Conservation (phyloP, 1,140 invertebrate species). For the Anoplophora glabripennis region DNA sequence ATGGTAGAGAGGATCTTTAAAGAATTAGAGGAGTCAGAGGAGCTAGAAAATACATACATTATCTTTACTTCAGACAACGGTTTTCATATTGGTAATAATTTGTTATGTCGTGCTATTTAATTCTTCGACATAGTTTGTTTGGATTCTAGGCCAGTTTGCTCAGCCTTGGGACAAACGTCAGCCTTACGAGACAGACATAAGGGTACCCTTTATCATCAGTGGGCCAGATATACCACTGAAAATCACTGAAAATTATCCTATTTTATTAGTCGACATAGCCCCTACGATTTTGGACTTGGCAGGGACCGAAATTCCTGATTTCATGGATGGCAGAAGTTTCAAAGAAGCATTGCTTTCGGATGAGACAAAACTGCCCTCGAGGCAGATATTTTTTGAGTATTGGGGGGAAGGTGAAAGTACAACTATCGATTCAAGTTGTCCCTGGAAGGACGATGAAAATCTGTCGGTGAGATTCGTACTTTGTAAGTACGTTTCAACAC, state of each 20-base stretch:
- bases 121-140: background rate
- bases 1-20: constrained; percentile 66
- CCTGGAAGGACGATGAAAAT: constrained; percentile 54
- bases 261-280: constrained; percentile 77
- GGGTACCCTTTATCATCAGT: constrained; percentile 74
- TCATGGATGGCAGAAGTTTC: constrained; percentile 67
- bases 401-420: constrained; percentile 65
- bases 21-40: constrained; percentile 52
- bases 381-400: constrained; percentile 70
- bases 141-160: constrained; percentile 69
- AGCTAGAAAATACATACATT: constrained; percentile 73
- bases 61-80: constrained; percentile 88
- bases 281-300: constrained; percentile 75
- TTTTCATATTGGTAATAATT: constrained; percentile 72
- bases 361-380: constrained; percentile 9
- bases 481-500: background rate
- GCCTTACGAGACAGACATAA: constrained; percentile 84
- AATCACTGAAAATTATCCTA: constrained; percentile 52
- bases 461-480: constrained; percentile 54
- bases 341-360: constrained; percentile 40
- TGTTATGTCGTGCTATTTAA: background rate
- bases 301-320: constrained; percentile 50
- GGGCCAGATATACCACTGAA: constrained; percentile 66
- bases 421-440: constrained; percentile 55
- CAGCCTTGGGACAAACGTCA: constrained; percentile 85